Conservation (phyloP, 1,140 invertebrate species). For the Heliothis subflexa region DNA sequence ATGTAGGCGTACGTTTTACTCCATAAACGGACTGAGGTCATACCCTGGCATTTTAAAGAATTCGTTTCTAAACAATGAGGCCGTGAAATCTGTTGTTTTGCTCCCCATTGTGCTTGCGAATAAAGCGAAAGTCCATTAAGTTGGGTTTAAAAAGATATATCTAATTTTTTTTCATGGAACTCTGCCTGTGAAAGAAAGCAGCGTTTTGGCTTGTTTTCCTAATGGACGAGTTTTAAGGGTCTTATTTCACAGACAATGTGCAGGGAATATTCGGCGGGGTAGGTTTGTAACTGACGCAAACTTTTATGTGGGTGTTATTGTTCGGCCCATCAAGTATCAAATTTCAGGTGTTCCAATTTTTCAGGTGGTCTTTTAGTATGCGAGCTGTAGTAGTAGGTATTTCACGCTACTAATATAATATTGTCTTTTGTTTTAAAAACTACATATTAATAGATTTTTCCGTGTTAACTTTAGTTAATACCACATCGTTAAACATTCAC, state of each 20-base stretch:
- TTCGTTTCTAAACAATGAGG: slow-evolving; percentile 37
- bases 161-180: slow-evolving; percentile 35
- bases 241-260: slow-evolving; percentile 7
- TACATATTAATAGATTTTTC: too few species aligned
- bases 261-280: neutral
- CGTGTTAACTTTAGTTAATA: too few species aligned
- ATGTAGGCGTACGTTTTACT: slow-evolving; percentile 23
- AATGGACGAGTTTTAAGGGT: slow-evolving; percentile 6
- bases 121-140: slow-evolving; percentile 40
- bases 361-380: too few species aligned
- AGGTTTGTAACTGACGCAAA: too few species aligned
- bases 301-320: too few species aligned
- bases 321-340: too few species aligned
- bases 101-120: slow-evolving; percentile 29
- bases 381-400: too few species aligned
- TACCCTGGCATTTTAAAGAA: slow-evolving; percentile 29
- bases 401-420: too few species aligned
- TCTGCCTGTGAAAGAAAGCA: slow-evolving; percentile 25
- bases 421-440: too few species aligned
- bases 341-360: too few species aligned
- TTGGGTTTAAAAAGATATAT: slow-evolving; percentile 37
- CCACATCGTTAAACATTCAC: neutral
- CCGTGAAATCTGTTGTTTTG: slow-evolving; percentile 36
- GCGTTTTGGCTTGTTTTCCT: slow-evolving; percentile 14
- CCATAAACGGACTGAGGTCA: slow-evolving; percentile 36